Evolutionary conservation across 2,888 invertebrate genomes (phyloP).

Genomic region (Venusia cambrica): DNA sequence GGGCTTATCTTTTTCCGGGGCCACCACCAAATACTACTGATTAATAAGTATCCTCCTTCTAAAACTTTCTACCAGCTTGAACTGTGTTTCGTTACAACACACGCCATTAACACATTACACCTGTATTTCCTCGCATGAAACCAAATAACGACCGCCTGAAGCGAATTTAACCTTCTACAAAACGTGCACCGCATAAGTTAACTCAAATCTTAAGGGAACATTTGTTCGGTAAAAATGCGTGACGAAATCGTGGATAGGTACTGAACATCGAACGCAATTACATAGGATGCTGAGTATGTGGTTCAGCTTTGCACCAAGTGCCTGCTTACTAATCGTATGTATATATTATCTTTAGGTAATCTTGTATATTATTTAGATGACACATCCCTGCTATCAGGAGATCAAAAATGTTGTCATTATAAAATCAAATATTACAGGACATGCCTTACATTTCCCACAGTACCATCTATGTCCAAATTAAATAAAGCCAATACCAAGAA

Average conservation of each 20-base stretch:
- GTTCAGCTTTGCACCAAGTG: no score
- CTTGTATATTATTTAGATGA: no score
- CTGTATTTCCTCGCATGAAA: constrained; percentile 52
- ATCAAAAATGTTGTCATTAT: no score
- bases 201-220: constrained; percentile 70
- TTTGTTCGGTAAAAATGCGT: constrained; percentile 76
- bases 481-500: no score
- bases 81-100: constrained; percentile 19
- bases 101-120: constrained; percentile 46
- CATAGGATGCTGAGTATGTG: constrained; percentile 1
- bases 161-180: constrained; percentile 67
- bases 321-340: no score
- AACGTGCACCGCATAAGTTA: constrained; percentile 74
- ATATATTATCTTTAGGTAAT: no score
- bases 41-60: constrained; percentile 4
- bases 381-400: no score
- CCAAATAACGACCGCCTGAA: constrained; percentile 44
- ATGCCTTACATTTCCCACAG: no score
- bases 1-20: constrained; percentile 1
- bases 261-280: constrained; percentile 16
- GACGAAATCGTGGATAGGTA: constrained; percentile 71
- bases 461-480: no score
- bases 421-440: no score
- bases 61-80: constrained; percentile 12
- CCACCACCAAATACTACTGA: constrained; percentile 1